Base-by-base conservation (phyloP, 2,113 vertebrate species). In the Ochotona princeps region DNA sequence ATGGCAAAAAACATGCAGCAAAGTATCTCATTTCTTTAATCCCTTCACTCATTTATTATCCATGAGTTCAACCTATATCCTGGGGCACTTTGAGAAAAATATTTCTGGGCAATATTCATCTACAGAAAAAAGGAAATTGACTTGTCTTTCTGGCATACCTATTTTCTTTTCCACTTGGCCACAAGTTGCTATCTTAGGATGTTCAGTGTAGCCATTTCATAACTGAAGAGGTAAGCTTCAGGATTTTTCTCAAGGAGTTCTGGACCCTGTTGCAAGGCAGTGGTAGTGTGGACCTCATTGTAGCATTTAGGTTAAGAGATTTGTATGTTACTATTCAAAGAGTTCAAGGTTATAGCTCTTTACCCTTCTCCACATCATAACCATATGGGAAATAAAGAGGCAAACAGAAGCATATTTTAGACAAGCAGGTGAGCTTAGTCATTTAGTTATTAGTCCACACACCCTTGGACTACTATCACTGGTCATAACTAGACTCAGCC, bases 11-110 rank as follows among this genome's bases (percentile, higher is more conserved):
- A 28, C 6, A 51, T 65, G 75, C 54, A 81, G 84, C 6, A 92
- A 83, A 92, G 82, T 54, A 75, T 13, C 72, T 61, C 81, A 30
- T 72, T 80, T 89, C 74, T 94, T 92, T 83, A 91, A 89, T 51
- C 2, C 26, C 2, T 5, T 44, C 49, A 35, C 44, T 79, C 21
- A 38, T 93, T 38, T 72, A 10, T 84, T 81, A 84, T n/a, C 28
- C 32, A 1, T 21, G 54, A 57, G 4, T 51, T 78, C 67, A 74
- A 12, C 17, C 44, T 67, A 14, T 28, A 5, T 63, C 18, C 5
- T 18, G 66, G 20, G 30, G 65, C 23, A 54, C 8, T 76, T 73
- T 76, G 18, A 57, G 18, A 57, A 57, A 57, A 67, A 47, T 83
- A 91, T 80, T 75, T 92, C 35, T 83, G 63, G 65, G 70, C 44